Base-by-base conservation (phyloP, 2,797 vertebrate species). In the Notolepis coatsorum region DNA sequence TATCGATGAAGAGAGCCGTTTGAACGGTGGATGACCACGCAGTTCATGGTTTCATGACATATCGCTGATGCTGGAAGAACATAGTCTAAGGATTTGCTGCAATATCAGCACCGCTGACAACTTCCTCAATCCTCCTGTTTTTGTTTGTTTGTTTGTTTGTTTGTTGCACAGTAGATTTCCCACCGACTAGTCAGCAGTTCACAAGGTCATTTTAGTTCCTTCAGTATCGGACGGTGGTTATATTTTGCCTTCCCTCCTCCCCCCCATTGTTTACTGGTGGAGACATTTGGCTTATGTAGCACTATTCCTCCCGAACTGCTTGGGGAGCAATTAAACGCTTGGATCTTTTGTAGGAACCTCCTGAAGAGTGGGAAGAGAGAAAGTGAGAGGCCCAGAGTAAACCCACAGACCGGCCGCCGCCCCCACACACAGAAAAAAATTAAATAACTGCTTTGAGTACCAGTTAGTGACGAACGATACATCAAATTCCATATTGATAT, bases 141-240 rank as follows among this genome's bases (percentile, higher is more conserved):
- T 69, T 70, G 17, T 45, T 9, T 12, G 25, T 17, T 71, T 75
- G n/a, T 78, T 28, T 4, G 23, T 61, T n/a, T 37, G 30, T 30
- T 4, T 56, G 54, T 35, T 35, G 3, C 53, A 57, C 17, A 49
- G 56, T 49, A 60, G 7, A 58, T 80, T 60, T 77, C 60, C 42
- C 33, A 71, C 55, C 71, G 21, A 75, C 46, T 49, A 51, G 58
- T 71, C 73, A 82, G 70, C 72, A 65, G 47, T 55, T 67, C 54
- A 57, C 78, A 82, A 63, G 79, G 56, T 82, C 47, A 69, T 56
- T 81, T 48, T 73, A 62, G 63, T 69, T 76, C 53, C 57, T 73
- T 66, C 33, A 47, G 27, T 61, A 17, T 10, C 21, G 13, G 45
- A n/a, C n/a, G 41, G 41, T 7, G 24, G 15, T 68, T 33, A 61